These are phyloP conservation scores for Dysdera silvatica DNA, from an alignment of 1,140 invertebrate genomes.

Conservation along the genomic window DNA sequence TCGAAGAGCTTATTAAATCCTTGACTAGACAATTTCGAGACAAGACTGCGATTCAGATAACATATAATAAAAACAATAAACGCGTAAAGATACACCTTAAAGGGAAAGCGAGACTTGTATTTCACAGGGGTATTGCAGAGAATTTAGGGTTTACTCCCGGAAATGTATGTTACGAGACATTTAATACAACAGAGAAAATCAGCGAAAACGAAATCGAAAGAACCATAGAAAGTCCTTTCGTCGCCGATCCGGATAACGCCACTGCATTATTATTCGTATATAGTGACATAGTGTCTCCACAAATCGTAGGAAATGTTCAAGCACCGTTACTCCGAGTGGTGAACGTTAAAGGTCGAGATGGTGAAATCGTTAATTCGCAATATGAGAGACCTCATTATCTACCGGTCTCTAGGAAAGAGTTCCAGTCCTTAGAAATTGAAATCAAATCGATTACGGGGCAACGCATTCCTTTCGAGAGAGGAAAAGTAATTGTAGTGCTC, in stretches of 20 bases:
- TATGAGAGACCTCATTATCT: neutral
- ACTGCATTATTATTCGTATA: neutral
- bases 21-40: too few species aligned
- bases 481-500: neutral
- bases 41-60: too few species aligned
- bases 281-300: neutral
- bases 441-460: neutral
- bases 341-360: neutral
- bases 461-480: neutral
- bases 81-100: too few species aligned
- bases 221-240: neutral
- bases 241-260: neutral
- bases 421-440: neutral
- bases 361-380: neutral
- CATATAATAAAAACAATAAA: too few species aligned
- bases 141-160: too few species aligned
- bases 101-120: too few species aligned
- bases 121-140: too few species aligned
- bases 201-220: neutral
- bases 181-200: too few species aligned
- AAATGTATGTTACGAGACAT: too few species aligned
- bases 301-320: slow-evolving; percentile 1
- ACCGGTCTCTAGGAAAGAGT: neutral
- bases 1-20: too few species aligned
- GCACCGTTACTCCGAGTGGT: neutral